Base-by-base conservation (phyloP, 1,140 invertebrate species). In the Paraescarpia echinospica region DNA sequence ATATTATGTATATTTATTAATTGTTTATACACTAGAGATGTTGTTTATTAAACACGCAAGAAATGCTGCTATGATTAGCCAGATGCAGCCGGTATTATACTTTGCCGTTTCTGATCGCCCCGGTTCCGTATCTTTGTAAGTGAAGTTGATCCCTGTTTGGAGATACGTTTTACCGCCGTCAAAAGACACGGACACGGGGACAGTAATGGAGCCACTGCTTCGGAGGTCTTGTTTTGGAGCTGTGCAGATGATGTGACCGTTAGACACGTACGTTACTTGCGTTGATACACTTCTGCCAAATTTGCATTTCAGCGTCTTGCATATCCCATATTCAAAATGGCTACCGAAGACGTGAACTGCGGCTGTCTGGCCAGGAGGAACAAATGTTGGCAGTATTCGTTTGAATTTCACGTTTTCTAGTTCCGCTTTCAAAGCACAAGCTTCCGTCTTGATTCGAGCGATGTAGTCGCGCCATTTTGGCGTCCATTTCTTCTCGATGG, bases 401-500 rank as follows among this genome's bases (percentile, higher is more conserved):
- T n/a, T 59, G 33, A 33, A 51, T 31, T 27, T 35, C 34, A 91
- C 88, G 22, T 33, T 33, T 2, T 18, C 51, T 12, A 77, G n/a
- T 22, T 1, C 88, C 34, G 93, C 91, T 31, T 35, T 35, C 14
- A 41, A 9, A 27, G 77, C 59, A 92, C 94, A 95, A 27, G 93
- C 94, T 91, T 93, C 92, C 12, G 27, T 48, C 90, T 93, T 93
- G 35, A 89, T 93, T 4, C 93, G 48, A 27, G 91, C 88, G 34
- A 94, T 94, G 91, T 93, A 94, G 9, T 34, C 92, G 33, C 93
- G 35, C 92, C 93, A 95, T 35, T 91, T 34, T 18, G 51, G 93
- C 34, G 89, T 48, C 93, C 94, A 94, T 93, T 95, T 95, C 22
- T 92, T 22, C 34, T 93, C 93, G 88, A 93, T 88, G 22, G 94